phyloP scores from a whole-genome alignment of 2,888 invertebrate genomes.

The Troglohyphantes excavatus region DNA sequence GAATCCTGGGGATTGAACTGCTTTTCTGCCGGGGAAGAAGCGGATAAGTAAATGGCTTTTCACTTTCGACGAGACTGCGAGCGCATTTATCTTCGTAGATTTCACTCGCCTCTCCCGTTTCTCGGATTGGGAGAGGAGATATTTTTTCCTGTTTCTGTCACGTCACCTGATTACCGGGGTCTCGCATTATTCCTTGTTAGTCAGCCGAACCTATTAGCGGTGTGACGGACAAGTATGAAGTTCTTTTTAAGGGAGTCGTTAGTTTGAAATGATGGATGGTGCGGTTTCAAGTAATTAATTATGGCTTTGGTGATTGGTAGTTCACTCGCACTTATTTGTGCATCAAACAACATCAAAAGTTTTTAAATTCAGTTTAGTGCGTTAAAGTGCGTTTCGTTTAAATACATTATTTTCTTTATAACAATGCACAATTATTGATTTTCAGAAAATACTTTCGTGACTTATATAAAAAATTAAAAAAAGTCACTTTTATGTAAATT shows the following conservation, averaged over 20 bases:
- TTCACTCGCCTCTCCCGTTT: slow-evolving; percentile 25
- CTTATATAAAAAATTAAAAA: too few species aligned
- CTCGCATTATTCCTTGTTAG: not conserved
- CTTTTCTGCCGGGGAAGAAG: slow-evolving; percentile 20
- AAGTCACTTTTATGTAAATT: too few species aligned
- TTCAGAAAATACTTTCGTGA: too few species aligned
- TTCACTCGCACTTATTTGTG: too few species aligned
- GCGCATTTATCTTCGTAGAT: slow-evolving; percentile 55
- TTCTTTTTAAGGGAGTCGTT: not conserved
- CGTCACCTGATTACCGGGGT: not conserved
- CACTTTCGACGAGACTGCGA: slow-evolving; percentile 51
- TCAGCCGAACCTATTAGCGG: not conserved
- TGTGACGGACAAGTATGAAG: not conserved
- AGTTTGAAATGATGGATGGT: not conserved
- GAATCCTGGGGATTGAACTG: slow-evolving; percentile 45
- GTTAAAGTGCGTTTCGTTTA: too few species aligned
- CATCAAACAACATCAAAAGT: too few species aligned
- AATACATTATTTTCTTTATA: too few species aligned
- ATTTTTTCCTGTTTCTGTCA: not conserved
- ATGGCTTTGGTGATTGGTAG: too few species aligned
- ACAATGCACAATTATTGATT: too few species aligned
- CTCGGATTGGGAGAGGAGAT: not conserved
- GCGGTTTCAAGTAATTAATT: too few species aligned
- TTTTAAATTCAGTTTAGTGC: too few species aligned
- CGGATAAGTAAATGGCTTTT: slow-evolving; percentile 65